phyloP scores from a whole-genome alignment of 2,797 vertebrate species.

The Nannoperca australis region DNA sequence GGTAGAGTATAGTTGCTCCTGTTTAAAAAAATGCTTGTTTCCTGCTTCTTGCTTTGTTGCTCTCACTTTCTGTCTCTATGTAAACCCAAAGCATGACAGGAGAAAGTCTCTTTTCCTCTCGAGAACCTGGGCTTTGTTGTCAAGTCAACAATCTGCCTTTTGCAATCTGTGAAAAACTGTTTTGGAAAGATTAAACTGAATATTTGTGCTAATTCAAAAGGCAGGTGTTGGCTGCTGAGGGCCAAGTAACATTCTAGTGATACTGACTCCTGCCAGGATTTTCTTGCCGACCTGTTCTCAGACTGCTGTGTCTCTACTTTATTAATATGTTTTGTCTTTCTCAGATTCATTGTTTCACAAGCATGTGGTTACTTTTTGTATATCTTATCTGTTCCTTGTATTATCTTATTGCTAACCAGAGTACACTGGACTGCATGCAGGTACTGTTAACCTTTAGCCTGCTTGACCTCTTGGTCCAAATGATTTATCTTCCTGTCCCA shows the following conservation, averaged over 20 bases:
- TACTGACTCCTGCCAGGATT: constrained; percentile 51
- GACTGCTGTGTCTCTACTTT: constrained; percentile 62
- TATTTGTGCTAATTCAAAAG: constrained; percentile 9
- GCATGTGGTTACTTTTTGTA: constrained; percentile 74
- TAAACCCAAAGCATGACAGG: constrained; percentile 65
- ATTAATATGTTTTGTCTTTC: constrained; percentile 64
- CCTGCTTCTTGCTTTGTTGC: constrained; percentile 67
- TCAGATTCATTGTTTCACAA: constrained; percentile 56
- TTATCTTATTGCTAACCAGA: constrained; percentile 87
- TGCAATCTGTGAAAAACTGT: constrained; percentile 11
- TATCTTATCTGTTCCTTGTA: constrained; percentile 56
- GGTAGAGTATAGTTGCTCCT: constrained; percentile 86
- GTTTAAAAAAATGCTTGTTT: constrained; percentile 51
- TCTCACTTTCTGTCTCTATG: constrained; percentile 57
- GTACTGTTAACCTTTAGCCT: constrained; percentile 82
- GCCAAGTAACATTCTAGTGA: constrained; percentile 62
- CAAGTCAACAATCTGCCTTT: constrained; percentile 28
- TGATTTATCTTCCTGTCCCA: constrained; percentile 9
- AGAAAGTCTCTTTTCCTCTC: constrained; percentile 70
- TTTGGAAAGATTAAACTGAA: constrained; percentile 2
- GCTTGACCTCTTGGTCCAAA: constrained; percentile 24
- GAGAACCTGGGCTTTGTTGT: constrained; percentile 40
- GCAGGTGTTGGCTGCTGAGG: constrained; percentile 37
- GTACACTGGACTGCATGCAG: constrained; percentile 99
- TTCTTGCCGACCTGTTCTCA: constrained; percentile 47